A percentile compares a stretch with the other conserved stretches of the same genome.
These are phyloP conservation scores for Lateolabrax maculatus DNA, from an alignment of 2,797 vertebrate species.

Conservation along the genomic window DNA sequence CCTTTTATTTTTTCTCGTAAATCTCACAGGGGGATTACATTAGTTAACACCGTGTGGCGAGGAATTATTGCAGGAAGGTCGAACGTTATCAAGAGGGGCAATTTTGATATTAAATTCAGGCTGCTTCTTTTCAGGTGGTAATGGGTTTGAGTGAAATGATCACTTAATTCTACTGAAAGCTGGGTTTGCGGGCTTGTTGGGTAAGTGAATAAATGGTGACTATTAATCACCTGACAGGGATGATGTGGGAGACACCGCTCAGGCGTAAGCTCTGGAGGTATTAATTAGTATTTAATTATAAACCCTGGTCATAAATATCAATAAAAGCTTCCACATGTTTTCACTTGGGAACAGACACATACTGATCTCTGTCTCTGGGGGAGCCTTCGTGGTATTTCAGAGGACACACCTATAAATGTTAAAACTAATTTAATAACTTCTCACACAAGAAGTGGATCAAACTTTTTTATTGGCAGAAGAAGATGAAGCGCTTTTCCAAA, in stretches of 20 bases:
- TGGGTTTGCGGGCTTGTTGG: slow-evolving; percentile 72
- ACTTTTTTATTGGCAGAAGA: too few relatives aligned
- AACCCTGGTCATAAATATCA: slow-evolving; percentile 89
- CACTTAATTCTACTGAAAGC: slow-evolving; percentile 80
- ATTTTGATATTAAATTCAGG: slow-evolving; percentile 76
- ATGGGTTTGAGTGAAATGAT: slow-evolving; percentile 81
- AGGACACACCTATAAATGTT: background rate
- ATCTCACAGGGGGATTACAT: slow-evolving; percentile 78
- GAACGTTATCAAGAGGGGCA: slow-evolving; percentile 36
- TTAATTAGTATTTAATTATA: slow-evolving; percentile 94
- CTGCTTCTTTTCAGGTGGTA: slow-evolving; percentile 78
- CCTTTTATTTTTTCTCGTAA: slow-evolving; percentile 79
- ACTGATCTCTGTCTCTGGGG: background rate
- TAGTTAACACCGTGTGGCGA: slow-evolving; percentile 78
- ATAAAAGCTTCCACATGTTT: slow-evolving; percentile 85
- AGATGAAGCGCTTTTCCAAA: too few relatives aligned
- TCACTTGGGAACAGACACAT: slow-evolving; percentile 65
- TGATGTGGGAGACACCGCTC: slow-evolving; percentile 84
- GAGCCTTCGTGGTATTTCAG: background rate
- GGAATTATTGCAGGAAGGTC: slow-evolving; percentile 61
- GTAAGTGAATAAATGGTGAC: slow-evolving; percentile 53
- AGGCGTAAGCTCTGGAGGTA: slow-evolving; percentile 86
- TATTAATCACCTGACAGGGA: slow-evolving; percentile 91
- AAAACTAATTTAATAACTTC: background rate
- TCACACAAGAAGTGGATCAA: background rate